Base-by-base conservation (phyloP, 2,797 vertebrate genomes). In the Enteromius argenteus region DNA sequence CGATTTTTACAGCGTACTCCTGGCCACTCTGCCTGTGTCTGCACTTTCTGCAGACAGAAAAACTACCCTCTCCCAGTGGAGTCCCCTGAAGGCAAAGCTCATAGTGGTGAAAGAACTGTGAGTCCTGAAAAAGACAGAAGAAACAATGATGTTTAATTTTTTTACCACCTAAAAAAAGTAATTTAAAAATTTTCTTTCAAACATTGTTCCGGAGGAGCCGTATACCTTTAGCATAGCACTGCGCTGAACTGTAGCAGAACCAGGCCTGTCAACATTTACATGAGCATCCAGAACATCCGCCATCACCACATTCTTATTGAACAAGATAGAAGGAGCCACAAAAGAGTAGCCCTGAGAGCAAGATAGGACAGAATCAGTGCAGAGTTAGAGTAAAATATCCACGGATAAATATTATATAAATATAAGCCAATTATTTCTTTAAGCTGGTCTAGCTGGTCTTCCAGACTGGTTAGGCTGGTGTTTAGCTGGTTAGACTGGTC, bases 41-140 rank as follows among this genome's bases (percentile, higher is more conserved):
- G 89, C 97, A 98, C 75, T 94, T 96, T 76, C 97, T 95, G 92
- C 97, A 98, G 79, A 98, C 94, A 0, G 97, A 98, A 91, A 98
- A 98, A 88, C 97, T 98, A 0, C 97, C 97, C 81, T 96, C 96
- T 0, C 97, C 97, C 53, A 98, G 91, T 0, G 96, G 96, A 0
- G 94, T 86, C n/a, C 96, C 96, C 39, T 94, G 94, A 42, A 98
- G 93, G 89, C 96, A 96, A 89, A 98, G 92, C 89, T 98, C 97
- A 4, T 98, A 98, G 92, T 95, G 94, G 89, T 95, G 96, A 90
- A 98, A 98, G 91, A 98, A 98, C 79, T 96, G 95, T 0, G 97
- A 98, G 87, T 98, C 97, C 97, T 98, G 86, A 17, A 68, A 71
- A 42, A 32, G 2, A 23, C 42, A n/a, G 66, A 76, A 76, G 11